Evolutionary conservation across 2,797 vertebrate species (phyloP).

Genomic region (Malacoraja senta): DNA sequence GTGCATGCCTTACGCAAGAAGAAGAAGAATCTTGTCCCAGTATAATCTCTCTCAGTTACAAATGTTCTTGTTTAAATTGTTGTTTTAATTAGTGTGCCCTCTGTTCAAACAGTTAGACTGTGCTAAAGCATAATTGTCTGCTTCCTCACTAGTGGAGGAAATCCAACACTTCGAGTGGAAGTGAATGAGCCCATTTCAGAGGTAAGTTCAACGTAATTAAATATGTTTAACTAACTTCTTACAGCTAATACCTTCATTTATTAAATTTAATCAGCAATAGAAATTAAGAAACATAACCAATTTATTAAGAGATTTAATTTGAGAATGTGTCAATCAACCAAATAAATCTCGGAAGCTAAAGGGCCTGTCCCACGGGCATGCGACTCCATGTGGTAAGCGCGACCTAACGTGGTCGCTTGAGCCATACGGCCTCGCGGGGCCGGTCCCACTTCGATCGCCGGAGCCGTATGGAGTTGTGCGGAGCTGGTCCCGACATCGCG

Average conservation of each 20-base stretch:
- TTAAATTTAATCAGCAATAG: not conserved
- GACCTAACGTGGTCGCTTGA: no score
- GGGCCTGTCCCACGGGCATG: no score
- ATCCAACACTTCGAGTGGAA: conserved; percentile 96
- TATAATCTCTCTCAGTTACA: not conserved
- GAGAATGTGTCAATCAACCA: not conserved
- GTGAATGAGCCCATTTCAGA: conserved; percentile 87
- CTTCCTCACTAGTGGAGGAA: conserved; percentile 70
- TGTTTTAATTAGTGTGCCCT: not conserved
- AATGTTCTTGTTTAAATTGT: not conserved
- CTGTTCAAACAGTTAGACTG: not conserved
- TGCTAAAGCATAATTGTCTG: conserved; percentile 39
- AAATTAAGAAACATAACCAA: not conserved
- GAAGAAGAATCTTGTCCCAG: not conserved
- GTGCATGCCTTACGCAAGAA: no score
- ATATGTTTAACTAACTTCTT: not conserved
- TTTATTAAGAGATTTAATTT: conserved; percentile 17
- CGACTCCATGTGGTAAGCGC: no score
- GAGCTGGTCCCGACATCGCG: no score
- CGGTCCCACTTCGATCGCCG: no score
- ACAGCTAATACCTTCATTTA: not conserved
- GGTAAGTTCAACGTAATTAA: conserved; percentile 57
- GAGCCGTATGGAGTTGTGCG: no score
- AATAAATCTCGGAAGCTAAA: conserved; percentile 16
- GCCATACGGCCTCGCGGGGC: no score